phyloP scores from a whole-genome alignment of 30 jellyfish, hydroid and myxozoan genomes.

The Hydra vulgaris region DNA sequence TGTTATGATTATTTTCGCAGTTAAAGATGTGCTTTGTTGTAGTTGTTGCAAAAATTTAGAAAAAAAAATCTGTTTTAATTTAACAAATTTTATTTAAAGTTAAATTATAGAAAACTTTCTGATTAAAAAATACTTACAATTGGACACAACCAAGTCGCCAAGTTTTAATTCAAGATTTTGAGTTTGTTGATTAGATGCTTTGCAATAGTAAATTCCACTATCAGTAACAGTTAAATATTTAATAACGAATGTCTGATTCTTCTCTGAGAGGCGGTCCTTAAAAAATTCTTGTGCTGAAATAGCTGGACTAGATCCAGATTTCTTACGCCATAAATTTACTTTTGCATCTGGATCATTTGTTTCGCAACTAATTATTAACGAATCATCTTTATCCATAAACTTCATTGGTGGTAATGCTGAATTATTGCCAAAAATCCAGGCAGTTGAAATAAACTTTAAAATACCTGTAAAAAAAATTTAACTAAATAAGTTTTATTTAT shows the following conservation, averaged over 20 bases:
- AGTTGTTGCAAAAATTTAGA: too few relatives aligned
- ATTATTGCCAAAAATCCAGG: background rate
- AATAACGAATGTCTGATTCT: conserved; percentile 3
- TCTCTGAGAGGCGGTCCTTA: conserved; percentile 4
- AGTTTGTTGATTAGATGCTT: background rate
- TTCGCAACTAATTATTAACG: conserved; percentile 4
- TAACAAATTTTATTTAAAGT: too few relatives aligned
- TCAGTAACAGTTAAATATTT: background rate
- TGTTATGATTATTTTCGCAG: too few relatives aligned
- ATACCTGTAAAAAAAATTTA: background rate
- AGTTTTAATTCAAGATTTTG: conserved; percentile 11
- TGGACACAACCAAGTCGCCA: conserved; percentile 3
- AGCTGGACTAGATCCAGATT: background rate
- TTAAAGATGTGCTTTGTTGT: too few relatives aligned
- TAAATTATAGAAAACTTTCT: too few relatives aligned
- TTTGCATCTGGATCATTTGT: conserved; percentile 10
- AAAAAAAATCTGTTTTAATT: too few relatives aligned
- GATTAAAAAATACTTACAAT: background rate
- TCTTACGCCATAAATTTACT: background rate
- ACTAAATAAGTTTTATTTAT: too few relatives aligned
- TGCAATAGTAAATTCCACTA: conserved; percentile 5
- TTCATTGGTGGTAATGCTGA: background rate
- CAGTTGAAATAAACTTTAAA: background rate
- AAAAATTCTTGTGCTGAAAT: background rate
- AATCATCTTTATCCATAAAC: conserved; percentile 2